Base-by-base conservation (phyloP, 30 jellyfish, hydroid and myxozoan genomes). In the Clytia hemisphaerica region DNA sequence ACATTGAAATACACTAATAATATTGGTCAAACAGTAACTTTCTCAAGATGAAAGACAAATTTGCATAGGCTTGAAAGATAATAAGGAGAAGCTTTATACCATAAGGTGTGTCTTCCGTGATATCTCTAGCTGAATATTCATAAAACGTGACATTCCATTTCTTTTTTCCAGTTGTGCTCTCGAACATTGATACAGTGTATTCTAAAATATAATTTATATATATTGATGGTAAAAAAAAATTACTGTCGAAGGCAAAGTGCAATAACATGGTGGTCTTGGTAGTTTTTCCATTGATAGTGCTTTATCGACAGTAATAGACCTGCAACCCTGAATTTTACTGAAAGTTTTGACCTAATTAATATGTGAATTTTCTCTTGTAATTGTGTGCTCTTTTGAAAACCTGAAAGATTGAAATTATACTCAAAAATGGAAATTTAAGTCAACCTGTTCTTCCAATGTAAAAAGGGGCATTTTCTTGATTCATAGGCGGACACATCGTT, bases 401-500 rank as follows among this genome's bases (percentile, higher is more conserved):
- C 15, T 12, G 36, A 12, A 25, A 53, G 29, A 12, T 53, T 51
- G 24, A 51, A 16, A 53, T 10, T 12, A 53, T 16, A 53, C n/a
- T 12, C n/a, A 16, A 0, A 61, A 60, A 54, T 14, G 26, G 38
- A 1, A 3, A 24, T 47, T 33, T 22, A 0, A 7, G 1, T 55
- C 1, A 40, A 89, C 98, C 98, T 28, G 98, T 89, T 24, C 98
- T 37, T 49, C 98, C 98, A 25, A 89, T 89, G 82, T 89, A 81
- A 33, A 89, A 31, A 2, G 94, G 94, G 25, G 94, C 93, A 68
- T 50, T 72, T 4, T 29, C 34, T 31, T 67, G 72, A 26, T 87
- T 93, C 64, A 80, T 75, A 1, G 98, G 94, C 16, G 98, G 98
- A 72, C 98, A 89, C 98, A 89, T 89, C 35, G 71, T 82, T 34